Percentiles rank a stretch among this genome's conserved stretches.
These are phyloP conservation scores for Zaprionus africanus DNA, from an alignment of 1,140 invertebrate genomes.

Conservation along the genomic window DNA sequence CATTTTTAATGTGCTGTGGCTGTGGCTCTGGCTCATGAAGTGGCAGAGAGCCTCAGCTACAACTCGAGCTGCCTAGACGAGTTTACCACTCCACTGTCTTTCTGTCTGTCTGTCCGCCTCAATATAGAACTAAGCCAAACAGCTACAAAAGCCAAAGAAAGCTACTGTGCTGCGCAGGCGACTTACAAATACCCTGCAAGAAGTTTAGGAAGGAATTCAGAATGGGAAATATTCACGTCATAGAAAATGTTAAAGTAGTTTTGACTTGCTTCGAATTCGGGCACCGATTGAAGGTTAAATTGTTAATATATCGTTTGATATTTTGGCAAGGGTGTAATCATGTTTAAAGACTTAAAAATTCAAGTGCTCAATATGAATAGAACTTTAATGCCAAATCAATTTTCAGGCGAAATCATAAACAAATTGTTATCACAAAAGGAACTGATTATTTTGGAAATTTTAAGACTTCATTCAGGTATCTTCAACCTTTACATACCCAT, in stretches of 20 bases:
- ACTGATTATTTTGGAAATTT: too few relatives aligned
- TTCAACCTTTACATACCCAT: too few relatives aligned
- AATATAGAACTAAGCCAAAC: constrained; percentile 52
- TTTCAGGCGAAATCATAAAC: neutral
- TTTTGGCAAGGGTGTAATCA: neutral
- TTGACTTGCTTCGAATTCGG: neutral
- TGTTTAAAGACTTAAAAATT: neutral
- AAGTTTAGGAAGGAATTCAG: neutral
- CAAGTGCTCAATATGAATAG: neutral
- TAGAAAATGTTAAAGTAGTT: neutral
- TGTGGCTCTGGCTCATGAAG: constrained; percentile 11
- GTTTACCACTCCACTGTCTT: constrained; percentile 44
- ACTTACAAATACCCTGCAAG: neutral
- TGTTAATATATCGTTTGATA: neutral
- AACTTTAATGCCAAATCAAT: neutral
- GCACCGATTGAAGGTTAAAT: neutral
- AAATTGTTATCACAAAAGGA: neutral
- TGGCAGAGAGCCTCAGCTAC: constrained; percentile 35
- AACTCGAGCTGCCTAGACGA: constrained; percentile 61
- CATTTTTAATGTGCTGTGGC: constrained; percentile 73
- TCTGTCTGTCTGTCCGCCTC: constrained; percentile 46
- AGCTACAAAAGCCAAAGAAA: constrained; percentile 6
- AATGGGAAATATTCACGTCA: neutral
- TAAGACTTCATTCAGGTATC: too few relatives aligned
- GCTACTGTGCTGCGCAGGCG: neutral